Base-by-base conservation (phyloP, 2,797 vertebrate species). In the Coracias cyanogaster region DNA sequence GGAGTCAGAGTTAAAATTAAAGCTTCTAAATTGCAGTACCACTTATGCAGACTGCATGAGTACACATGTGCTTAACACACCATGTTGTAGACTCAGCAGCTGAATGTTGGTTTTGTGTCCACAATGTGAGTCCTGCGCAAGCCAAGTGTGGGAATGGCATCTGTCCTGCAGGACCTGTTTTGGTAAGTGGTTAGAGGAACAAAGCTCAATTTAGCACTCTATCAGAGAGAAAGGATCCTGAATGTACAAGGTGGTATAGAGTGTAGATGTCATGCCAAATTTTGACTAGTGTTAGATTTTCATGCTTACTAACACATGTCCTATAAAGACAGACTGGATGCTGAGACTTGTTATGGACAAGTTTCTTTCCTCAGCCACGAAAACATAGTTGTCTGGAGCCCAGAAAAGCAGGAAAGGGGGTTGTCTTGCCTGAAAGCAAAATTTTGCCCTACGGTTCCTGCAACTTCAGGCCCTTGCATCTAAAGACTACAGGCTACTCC, bases 291-390 rank as follows among this genome's bases (percentile, higher is more conserved):
- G 28, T 29, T 54, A 61, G 19, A 13, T 80, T 76, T 87, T 69
- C n/a, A 9, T 0, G 3, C 35, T 58, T 73, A 29, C 13, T 66
- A 12, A 25, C 3, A 12, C 4, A 2, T 17, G 4, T 71, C 33
- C 58, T 54, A 0, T 16, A 66, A 52, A 57, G 49, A 84, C 26
- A 66, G 54, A 22, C 12, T 43, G 77, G 22, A 22, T 84, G 18
- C 22, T 69, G 52, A 82, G 43, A 35, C 9, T 13, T 10, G 1
- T 12, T 82, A n/a, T 7, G 14, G 26, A 22, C 31, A 52, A 4
- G 2, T 24, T 71, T 69, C 21, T 35, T 39, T 26, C 58, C 39
- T 84, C 19, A 81, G 22, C 19, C 35, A 43, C 18, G 33, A 82
- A 5, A 7, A 65, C 3, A 13, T 33, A 25, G 3, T 20, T 69